These are phyloP conservation scores for Centrocercus urophasianus DNA, from an alignment of 2,113 vertebrate genomes.

Conservation along the genomic window DNA sequence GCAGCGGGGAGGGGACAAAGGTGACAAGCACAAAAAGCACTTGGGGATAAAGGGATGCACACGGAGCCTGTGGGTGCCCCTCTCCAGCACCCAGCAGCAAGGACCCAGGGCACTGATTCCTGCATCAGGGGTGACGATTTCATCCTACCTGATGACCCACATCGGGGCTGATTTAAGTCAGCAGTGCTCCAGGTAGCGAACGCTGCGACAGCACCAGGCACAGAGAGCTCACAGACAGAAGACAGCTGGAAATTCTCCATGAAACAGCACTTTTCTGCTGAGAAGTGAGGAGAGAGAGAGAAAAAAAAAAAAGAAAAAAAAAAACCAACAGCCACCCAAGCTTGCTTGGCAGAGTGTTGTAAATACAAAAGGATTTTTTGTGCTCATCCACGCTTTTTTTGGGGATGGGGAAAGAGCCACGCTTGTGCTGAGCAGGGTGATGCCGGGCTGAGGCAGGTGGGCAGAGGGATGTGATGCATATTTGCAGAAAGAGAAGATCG, in stretches of 20 bases:
- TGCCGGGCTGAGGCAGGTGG: not conserved
- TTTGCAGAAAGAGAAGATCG: not conserved
- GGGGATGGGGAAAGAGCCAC: not conserved
- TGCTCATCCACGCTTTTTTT: not conserved
- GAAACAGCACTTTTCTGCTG: not conserved
- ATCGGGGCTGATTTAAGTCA: not conserved
- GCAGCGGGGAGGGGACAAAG: not conserved
- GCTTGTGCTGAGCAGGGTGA: accelerated
- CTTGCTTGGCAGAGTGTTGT: not conserved
- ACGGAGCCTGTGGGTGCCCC: accelerated
- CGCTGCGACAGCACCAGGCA: not conserved
- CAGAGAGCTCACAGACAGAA: not conserved
- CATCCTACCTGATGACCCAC: not conserved
- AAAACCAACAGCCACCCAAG: not conserved
- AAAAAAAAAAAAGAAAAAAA: too few species aligned
- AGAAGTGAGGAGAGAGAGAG: not conserved
- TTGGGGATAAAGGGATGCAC: not conserved
- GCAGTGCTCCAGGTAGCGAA: not conserved
- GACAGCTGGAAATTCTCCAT: not conserved
- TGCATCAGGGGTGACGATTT: not conserved
- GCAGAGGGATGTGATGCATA: not conserved
- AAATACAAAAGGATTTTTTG: not conserved
- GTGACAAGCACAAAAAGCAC: not conserved
- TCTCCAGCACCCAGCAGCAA: not conserved
- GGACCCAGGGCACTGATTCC: not conserved